Evolutionary conservation across 1,140 invertebrate species (phyloP).

Genomic region (Penaeus japonicus): DNA sequence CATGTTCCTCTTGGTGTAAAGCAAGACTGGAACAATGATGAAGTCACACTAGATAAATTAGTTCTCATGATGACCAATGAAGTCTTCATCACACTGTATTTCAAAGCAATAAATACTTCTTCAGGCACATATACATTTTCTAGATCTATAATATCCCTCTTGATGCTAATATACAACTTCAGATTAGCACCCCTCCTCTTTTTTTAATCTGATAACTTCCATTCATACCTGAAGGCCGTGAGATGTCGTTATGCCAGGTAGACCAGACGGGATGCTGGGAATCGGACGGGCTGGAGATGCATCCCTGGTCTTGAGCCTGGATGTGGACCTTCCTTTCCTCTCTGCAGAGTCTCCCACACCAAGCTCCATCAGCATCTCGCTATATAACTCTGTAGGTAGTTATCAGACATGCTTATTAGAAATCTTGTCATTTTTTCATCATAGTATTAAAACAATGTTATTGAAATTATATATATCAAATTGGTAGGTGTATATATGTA

Average conservation of each 20-base stretch:
- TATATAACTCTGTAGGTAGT: constrained; percentile 29
- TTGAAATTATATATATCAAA: no score
- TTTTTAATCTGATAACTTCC: neutral
- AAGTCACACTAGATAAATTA: no score
- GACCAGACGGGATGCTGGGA: constrained; percentile 64
- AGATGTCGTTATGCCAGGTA: constrained; percentile 67
- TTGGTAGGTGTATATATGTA: no score
- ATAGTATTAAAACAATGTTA: no score
- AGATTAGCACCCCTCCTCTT: neutral
- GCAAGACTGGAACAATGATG: no score
- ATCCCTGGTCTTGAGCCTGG: neutral
- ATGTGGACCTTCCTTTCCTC: neutral
- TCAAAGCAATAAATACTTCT: neutral
- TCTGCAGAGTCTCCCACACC: constrained; percentile 20
- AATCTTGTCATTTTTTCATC: neutral
- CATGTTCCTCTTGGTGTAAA: no score
- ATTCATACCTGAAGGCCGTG: constrained; percentile 37
- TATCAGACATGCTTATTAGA: neutral
- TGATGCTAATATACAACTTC: no score
- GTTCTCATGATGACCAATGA: no score
- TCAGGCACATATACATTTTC: no score
- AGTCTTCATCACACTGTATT: neutral
- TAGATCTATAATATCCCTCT: no score
- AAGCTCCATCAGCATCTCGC: constrained; percentile 36
- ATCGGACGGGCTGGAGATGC: constrained; percentile 59